Evolutionary conservation across 2,797 vertebrate species (phyloP).

Genomic region (Cossypha niveicapilla): DNA sequence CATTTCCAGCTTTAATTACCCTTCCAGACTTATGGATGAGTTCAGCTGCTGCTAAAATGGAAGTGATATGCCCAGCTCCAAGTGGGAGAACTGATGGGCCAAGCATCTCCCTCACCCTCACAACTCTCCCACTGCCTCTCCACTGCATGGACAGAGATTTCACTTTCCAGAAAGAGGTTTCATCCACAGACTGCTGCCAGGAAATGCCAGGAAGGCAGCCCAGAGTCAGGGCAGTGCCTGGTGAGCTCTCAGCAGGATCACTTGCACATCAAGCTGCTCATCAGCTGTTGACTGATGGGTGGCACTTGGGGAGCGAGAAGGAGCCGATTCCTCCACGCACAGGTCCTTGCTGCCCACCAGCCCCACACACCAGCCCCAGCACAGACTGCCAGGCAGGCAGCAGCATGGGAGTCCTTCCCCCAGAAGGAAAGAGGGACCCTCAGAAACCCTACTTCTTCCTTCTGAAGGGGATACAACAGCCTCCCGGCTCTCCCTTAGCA

Average conservation of each 20-base stretch:
- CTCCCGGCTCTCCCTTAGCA: neutral
- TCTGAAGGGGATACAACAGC: neutral
- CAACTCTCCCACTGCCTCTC: neutral
- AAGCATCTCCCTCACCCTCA: neutral
- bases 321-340: neutral
- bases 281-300: neutral
- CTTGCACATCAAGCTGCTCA: neutral
- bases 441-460: neutral
- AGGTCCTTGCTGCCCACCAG: neutral
- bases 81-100: neutral
- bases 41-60: neutral
- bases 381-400: neutral
- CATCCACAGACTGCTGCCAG: neutral
- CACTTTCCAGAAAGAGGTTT: neutral
- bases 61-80: neutral
- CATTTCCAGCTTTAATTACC: neutral
- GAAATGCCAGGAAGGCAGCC: neutral
- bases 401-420: neutral
- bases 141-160: neutral
- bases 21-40: fast-evolving
- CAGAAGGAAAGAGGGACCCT: neutral
- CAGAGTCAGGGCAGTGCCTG: fast-evolving
- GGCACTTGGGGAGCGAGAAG: neutral
- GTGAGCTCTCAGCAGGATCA: neutral
- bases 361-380: neutral